Percentiles rank a stretch among this genome's conserved stretches.
Evolutionary conservation across 2,797 vertebrate species (phyloP).

Genomic region (Antrozous pallidus): DNA sequence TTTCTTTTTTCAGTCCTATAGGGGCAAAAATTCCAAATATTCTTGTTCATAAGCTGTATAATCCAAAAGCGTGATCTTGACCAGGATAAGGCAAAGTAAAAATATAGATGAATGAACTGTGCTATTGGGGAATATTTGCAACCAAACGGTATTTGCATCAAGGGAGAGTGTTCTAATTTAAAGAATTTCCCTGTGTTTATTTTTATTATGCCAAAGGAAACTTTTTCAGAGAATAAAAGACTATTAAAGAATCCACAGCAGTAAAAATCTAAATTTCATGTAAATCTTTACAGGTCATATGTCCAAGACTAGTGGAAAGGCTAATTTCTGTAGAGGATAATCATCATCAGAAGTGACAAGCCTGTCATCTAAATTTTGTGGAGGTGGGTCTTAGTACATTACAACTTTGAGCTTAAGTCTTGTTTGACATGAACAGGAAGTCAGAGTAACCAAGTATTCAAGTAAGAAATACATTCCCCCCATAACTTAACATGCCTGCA

Average conservation of each 20-base stretch:
- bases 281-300: not conserved
- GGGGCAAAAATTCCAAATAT: not conserved
- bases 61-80: not conserved
- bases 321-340: not conserved
- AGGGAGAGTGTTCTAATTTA: not conserved
- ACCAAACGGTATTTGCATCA: not conserved
- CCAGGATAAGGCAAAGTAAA: not conserved
- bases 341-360: constrained; percentile 17
- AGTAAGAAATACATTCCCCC: constrained; percentile 15
- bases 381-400: constrained; percentile 21
- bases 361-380: constrained; percentile 21
- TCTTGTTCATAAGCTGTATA: not conserved
- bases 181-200: not conserved
- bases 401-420: constrained; percentile 24
- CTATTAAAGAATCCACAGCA: not conserved
- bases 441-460: constrained; percentile 24
- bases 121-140: not conserved
- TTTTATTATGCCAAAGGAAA: constrained; percentile 10
- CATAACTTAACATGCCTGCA: not conserved
- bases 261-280: not conserved
- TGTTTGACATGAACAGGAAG: constrained; percentile 40
- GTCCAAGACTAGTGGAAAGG: not conserved
- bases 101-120: not conserved
- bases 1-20: not conserved
- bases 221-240: not conserved